Evolutionary conservation across 2,888 invertebrate genomes (phyloP).

Genomic region (Ichneumon xanthorius): DNA sequence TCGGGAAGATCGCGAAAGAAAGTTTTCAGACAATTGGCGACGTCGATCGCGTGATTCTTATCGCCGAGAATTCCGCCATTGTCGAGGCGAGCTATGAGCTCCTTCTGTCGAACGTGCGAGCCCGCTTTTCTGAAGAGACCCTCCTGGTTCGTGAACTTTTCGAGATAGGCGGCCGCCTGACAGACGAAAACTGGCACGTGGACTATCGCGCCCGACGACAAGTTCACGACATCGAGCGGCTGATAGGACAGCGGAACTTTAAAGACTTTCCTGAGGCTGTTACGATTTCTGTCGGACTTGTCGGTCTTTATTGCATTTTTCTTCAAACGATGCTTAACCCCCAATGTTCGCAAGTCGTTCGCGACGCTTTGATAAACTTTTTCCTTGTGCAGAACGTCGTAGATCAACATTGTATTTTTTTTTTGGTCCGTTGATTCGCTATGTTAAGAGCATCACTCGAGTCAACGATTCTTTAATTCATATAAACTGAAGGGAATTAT

Average conservation of each 20-base stretch:
- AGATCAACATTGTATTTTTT: slow-evolving; percentile 85
- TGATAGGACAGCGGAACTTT: slow-evolving; percentile 86
- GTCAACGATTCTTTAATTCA: slow-evolving; percentile 5
- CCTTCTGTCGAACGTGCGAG: slow-evolving; percentile 92
- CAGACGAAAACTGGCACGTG: slow-evolving; percentile 91
- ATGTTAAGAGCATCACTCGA: slow-evolving; percentile 30
- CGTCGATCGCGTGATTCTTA: slow-evolving; percentile 92
- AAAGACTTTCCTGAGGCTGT: slow-evolving; percentile 85
- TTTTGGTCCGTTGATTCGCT: background rate
- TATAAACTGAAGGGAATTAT: background rate
- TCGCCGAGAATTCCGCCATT: slow-evolving; percentile 90
- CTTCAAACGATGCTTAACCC: slow-evolving; percentile 90
- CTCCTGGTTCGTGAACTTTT: slow-evolving; percentile 90
- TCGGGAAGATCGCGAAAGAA: slow-evolving; percentile 95
- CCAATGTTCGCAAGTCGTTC: slow-evolving; percentile 89
- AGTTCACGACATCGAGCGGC: slow-evolving; percentile 86
- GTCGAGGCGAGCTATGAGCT: slow-evolving; percentile 91
- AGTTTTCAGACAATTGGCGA: slow-evolving; percentile 93
- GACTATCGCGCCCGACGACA: slow-evolving; percentile 90
- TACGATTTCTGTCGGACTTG: slow-evolving; percentile 76
- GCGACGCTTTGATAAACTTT: slow-evolving; percentile 87
- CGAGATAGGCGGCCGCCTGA: slow-evolving; percentile 90
- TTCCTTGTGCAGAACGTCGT: slow-evolving; percentile 86
- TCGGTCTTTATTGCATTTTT: slow-evolving; percentile 86
- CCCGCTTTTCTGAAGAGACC: slow-evolving; percentile 96